Base-by-base conservation (phyloP, 2,888 invertebrate species). In the Aphrophora alni region DNA sequence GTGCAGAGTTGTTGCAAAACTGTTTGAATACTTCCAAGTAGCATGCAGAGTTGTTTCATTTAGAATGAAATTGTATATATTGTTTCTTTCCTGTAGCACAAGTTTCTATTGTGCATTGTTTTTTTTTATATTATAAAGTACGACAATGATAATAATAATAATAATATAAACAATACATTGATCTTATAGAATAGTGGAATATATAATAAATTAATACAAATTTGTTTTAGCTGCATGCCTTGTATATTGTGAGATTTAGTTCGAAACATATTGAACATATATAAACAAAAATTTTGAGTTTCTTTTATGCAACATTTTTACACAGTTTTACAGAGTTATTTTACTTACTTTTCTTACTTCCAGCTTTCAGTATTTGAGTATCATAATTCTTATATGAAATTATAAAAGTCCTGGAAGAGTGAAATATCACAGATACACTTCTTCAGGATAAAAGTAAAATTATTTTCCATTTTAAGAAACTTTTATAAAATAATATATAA, bases 71-170 rank as follows among this genome's bases (percentile, higher is more conserved):
- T 59, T 70, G 70, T 78, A 72, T n/a, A 78, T 78, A 72, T 72
- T 78, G 73, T 78, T 78, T 59, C 51, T 73, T 78, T 72, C 70
- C 38, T 72, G 70, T 72, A 78, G 78, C 71, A 72, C 59, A 72
- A 14, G 72, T 72, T 78, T 72, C 73, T 78, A 78, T 44, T 78
- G 28, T 78, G 71, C 59, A 51, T 78, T 72, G 78, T 78, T 78
- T 72, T 78, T 71, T 78, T 78, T 28, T 78, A 77, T 77, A 28
- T 28, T n/a, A 72, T 51, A 78, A 71, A 51, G 28, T 26, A 72
- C 70, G 78, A 78, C 72, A 72, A 78, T 21, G 78, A 78, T 78
- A 72, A 78, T 78, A 78, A 77, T 77, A 77, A 44, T 44, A 44
- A 4, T 44, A 44, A 59, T 33, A 33, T 33, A 8, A 33, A 33